Evolutionary conservation across 2,113 vertebrate genomes (phyloP).

Genomic region (Nerophis lumbriciformis): DNA sequence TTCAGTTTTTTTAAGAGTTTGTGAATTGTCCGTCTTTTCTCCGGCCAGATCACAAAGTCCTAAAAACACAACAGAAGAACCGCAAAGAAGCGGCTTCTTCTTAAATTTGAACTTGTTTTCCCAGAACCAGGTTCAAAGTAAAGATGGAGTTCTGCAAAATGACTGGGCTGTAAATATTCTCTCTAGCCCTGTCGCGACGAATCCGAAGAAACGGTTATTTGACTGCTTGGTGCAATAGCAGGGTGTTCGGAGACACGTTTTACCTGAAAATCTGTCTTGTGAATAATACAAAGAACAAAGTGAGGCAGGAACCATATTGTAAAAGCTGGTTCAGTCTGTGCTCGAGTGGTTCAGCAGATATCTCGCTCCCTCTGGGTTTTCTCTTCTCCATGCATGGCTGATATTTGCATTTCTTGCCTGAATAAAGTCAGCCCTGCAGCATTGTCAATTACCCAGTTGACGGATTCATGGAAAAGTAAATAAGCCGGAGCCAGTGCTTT

Average conservation of each 20-base stretch:
- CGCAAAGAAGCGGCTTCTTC: constrained; percentile 27
- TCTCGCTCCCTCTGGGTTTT: constrained; percentile 14
- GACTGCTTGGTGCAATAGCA: neutral
- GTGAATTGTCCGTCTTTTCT: too few relatives aligned
- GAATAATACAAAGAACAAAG: neutral
- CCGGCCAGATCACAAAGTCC: constrained; percentile 40
- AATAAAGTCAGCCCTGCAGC: constrained; percentile 40
- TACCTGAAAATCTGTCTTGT: neutral
- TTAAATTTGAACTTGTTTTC: constrained; percentile 25
- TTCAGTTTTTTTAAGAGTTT: constrained; percentile 35
- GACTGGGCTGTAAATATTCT: constrained; percentile 33
- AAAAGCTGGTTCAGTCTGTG: constrained; percentile 16
- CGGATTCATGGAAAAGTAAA: constrained; percentile 43
- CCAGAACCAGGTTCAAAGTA: constrained; percentile 35
- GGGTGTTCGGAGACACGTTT: too few relatives aligned
- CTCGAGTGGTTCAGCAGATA: constrained; percentile 30
- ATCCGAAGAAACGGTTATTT: constrained; percentile 23
- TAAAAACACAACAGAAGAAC: constrained; percentile 41
- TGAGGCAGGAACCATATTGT: constrained; percentile 5
- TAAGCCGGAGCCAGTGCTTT: constrained; percentile 47
- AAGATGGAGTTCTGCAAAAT: constrained; percentile 33
- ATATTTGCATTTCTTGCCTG: constrained; percentile 46
- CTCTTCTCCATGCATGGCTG: constrained; percentile 32
- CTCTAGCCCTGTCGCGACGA: constrained; percentile 32
- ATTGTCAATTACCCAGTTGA: constrained; percentile 50